Evolutionary conservation across 2,888 invertebrate genomes (phyloP), one percentile per base, ranked within the genome.

Genomic region (Auanema sp.): DNA sequence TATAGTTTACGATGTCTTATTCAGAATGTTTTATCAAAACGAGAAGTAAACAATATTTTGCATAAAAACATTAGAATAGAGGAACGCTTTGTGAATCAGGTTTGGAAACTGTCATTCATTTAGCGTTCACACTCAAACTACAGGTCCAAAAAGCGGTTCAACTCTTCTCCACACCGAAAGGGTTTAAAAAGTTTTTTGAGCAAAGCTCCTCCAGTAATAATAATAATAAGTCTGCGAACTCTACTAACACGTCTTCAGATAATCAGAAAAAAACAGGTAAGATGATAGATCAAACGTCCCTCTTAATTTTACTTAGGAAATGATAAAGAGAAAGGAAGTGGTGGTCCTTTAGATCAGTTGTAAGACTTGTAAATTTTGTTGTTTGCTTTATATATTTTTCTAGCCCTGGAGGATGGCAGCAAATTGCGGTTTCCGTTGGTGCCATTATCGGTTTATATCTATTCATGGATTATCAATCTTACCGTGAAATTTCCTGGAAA

Each of bases 401-500:
- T 55, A 66, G 62, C 44, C 69, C 66, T 1, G 66, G 71, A 42
- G 25, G 66, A 16, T 79, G 77, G 79, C 76, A 77, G 59, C 74
- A 75, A 47, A 66, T 80, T n/a, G 77, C 77, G 8, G 60, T 75
- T 11, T 68, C 71, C 1, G 75, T 69, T 12, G 79, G 68, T 54
- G 71, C 69, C 5, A 64, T 79, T 6, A 23, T 78, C 10, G 72
- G 66, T 12, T 58, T 79, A 8, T 75, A 79, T 54, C 21, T 71
- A 10, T 64, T 78, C 51, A 70, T 69, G 60, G 76, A 79, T 52
- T 77, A 78, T 62, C 68, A 71, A 16, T 75, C 75, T 3, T 81
- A 80, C 65, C 68, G 70, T 49, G 82, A 82, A 60, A 78, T 82
- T 47, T 80, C 81, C 5, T 82, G 82, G 82, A 82, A 82, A 62